Conservation (phyloP, 2,888 invertebrate genomes). For the Drosophila paranaensis region DNA sequence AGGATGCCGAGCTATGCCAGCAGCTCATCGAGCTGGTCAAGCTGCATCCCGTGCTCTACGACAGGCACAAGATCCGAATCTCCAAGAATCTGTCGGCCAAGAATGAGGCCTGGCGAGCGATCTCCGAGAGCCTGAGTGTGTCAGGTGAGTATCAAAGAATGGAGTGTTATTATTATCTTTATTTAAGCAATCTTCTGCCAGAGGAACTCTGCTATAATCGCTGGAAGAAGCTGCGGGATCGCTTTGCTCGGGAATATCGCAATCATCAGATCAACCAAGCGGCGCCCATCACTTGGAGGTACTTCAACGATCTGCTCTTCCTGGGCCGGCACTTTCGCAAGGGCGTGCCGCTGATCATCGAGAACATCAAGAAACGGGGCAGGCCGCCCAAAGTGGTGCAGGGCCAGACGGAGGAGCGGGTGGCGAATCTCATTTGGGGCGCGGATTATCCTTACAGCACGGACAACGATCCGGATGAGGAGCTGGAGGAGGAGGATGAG, state of each 20-base stretch:
- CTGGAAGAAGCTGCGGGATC: conserved; percentile 80
- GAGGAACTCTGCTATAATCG: conserved; percentile 80
- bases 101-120: conserved; percentile 79
- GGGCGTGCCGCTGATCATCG: conserved; percentile 68
- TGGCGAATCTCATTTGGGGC: conserved; percentile 68
- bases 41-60: conserved; percentile 77
- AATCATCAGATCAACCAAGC: conserved; percentile 67
- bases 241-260: conserved; percentile 81
- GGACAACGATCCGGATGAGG: conserved; percentile 65
- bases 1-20: conserved; percentile 68
- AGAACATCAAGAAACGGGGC: conserved; percentile 67
- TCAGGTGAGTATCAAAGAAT: conserved; percentile 60
- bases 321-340: conserved; percentile 76
- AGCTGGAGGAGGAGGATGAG: conserved; percentile 54
- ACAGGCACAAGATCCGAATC: conserved; percentile 77
- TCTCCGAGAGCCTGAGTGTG: conserved; percentile 69
- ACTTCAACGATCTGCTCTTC: conserved; percentile 77
- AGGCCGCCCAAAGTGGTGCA: conserved; percentile 57
- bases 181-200: conserved; percentile 15
- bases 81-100: conserved; percentile 80
- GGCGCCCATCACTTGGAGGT: conserved; percentile 73
- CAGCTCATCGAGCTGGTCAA: conserved; percentile 78
- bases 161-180: no score
- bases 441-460: conserved; percentile 67
- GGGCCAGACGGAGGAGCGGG: neutral